Evolutionary conservation across 1,140 invertebrate genomes (phyloP), one percentile per base, ranked within the genome.

Genomic region (Drosophila nigrodunni): DNA sequence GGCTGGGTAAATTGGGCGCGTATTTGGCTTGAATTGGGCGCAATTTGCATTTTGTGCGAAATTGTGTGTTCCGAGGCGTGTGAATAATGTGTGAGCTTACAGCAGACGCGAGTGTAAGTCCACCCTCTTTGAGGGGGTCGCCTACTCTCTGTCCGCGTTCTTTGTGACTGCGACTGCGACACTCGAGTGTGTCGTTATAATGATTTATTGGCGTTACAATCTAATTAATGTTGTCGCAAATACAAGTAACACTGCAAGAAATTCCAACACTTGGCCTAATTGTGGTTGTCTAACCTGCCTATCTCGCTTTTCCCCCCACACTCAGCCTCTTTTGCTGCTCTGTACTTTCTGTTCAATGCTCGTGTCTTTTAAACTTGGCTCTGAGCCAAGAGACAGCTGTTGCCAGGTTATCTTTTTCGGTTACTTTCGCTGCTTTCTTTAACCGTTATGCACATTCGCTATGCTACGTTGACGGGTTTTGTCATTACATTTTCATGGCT

Each of bases 41-140:
- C 74, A 80, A 90, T 89, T 89, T 89, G 81, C 85, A 89, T 89
- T 85, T 85, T 61, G 58, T 41, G 74, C 80, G 65, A 88, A 88
- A 85, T 89, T 88, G 77, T 81, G 81, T 73, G 86, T 88, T 65
- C 57, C 69, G 78, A 71, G 75, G 80, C 80, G 85, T 81, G 86
- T 89, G 81, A 89, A 89, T 89, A 89, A 89, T 89, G 85, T 89
- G 85, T 85, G 77, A 78, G 83, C 83, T 88, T 89, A 88, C 61
- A 67, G 67, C 68, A 64, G 52, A 82, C 67, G 66, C 61, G 39
- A 30, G 25, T 11, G 46, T 35, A 30, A 7, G 37, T 9, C n/a
- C n/a, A 6, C n/a, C 3, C 52, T 18, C 15, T 15, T 25, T 43
- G n/a, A 0, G 41, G 5, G 11, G n/a, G 15, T 15, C 11, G 43